These are phyloP conservation scores for Apis florea DNA, from an alignment of 1,140 invertebrate species.

Conservation along the genomic window DNA sequence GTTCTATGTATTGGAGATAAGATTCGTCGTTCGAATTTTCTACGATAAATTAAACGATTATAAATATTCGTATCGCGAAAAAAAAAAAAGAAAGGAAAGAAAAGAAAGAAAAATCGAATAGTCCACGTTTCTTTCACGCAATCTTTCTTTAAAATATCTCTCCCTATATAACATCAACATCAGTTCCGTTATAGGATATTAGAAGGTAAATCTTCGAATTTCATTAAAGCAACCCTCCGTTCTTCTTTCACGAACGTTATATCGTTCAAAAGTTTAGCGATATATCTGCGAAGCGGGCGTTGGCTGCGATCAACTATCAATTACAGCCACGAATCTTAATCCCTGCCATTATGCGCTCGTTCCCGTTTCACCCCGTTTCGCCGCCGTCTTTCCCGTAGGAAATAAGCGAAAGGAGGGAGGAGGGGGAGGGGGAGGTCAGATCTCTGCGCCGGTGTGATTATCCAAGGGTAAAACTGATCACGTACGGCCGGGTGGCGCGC, in stretches of 20 bases:
- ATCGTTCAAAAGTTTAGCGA: not conserved
- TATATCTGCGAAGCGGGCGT: conserved; percentile 9
- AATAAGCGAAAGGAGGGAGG: conserved; percentile 35
- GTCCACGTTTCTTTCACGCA: not conserved
- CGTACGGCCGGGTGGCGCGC: conserved; percentile 63
- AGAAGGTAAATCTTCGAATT: not conserved
- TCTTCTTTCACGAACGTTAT: not conserved
- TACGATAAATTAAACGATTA: conserved; percentile 33
- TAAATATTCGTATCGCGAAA: not conserved
- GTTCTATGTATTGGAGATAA: not conserved
- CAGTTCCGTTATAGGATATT: not conserved
- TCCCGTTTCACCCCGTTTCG: conserved; percentile 25
- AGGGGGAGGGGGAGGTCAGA: conserved; percentile 33
- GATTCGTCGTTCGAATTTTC: not conserved
- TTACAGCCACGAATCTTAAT: conserved; percentile 41
- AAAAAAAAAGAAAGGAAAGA: too few species aligned
- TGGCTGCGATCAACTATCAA: conserved; percentile 37
- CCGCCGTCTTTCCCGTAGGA: too few species aligned
- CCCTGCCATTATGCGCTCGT: conserved; percentile 15
- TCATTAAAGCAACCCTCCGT: not conserved
- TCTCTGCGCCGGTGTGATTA: conserved; percentile 56
- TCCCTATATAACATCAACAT: not conserved
- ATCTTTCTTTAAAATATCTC: not conserved
- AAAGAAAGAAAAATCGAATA: not conserved
- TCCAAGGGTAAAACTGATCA: conserved; percentile 67